A percentile compares a stretch with the other conserved stretches of the same genome.
These are phyloP conservation scores for Rostratula benghalensis DNA, from an alignment of 2,113 vertebrate species.

Conservation along the genomic window DNA sequence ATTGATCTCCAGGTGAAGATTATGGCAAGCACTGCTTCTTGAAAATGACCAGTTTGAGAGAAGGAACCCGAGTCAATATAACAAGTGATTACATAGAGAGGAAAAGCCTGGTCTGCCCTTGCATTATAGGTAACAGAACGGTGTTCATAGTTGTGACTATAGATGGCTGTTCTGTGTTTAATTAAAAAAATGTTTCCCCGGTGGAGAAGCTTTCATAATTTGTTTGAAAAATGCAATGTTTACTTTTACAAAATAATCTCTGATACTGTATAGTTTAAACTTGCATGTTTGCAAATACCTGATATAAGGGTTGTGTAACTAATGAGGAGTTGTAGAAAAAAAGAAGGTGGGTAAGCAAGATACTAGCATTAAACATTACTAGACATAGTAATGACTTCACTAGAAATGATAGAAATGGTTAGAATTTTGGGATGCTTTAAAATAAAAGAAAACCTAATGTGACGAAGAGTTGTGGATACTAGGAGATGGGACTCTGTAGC, in stretches of 20 bases:
- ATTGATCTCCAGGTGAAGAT: background rate
- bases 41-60: background rate
- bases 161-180: background rate
- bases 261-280: background rate
- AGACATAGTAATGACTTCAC: background rate
- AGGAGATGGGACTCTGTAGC: background rate
- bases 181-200: background rate
- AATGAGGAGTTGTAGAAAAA: background rate
- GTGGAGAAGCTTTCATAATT: background rate
- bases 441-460: background rate
- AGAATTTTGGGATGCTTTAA: background rate
- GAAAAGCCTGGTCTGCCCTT: background rate
- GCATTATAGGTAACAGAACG: accelerated
- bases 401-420: background rate
- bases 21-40: background rate
- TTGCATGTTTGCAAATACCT: background rate
- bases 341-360: background rate
- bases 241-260: background rate
- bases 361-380: background rate
- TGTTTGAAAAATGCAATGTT: background rate
- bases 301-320: background rate
- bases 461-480: background rate
- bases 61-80: background rate
- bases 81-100: background rate
- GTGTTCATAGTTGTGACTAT: background rate